A percentile compares a stretch with the other conserved stretches of the same genome.
phyloP scores from a whole-genome alignment of 2,888 invertebrate species.

The Hanleya hanleyi region DNA sequence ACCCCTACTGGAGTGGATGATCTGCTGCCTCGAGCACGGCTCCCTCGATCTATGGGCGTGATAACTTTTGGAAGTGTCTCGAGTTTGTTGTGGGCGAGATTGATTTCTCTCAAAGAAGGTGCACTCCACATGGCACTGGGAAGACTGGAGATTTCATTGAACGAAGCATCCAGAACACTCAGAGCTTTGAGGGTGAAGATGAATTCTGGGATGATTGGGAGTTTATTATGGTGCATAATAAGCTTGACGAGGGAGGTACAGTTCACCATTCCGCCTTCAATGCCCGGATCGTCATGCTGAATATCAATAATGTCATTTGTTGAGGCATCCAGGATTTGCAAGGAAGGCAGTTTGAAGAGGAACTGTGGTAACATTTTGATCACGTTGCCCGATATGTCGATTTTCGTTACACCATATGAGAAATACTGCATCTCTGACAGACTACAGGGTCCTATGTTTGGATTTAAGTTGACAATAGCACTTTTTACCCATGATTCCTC shows the following conservation, averaged over 20 bases:
- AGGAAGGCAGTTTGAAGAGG: conserved; percentile 82
- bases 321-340: conserved; percentile 92
- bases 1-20: conserved; percentile 23
- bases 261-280: conserved; percentile 37
- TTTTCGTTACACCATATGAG: conserved; percentile 91
- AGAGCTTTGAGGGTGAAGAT: conserved; percentile 88
- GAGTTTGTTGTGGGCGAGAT: conserved; percentile 90
- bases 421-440: conserved; percentile 78
- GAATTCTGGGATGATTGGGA: conserved; percentile 86
- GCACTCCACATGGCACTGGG: conserved; percentile 91
- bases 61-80: conserved; percentile 78
- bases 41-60: neutral
- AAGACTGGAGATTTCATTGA: conserved; percentile 89
- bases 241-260: conserved; percentile 89
- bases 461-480: conserved; percentile 89
- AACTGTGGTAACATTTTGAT: conserved; percentile 85
- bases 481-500: conserved; percentile 86
- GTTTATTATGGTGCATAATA: conserved; percentile 87
- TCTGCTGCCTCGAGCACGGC: neutral
- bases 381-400: conserved; percentile 94
- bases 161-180: conserved; percentile 90
- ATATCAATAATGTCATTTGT: conserved; percentile 86
- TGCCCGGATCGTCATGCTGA: conserved; percentile 74
- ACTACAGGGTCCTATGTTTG: conserved; percentile 81
- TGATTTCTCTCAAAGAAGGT: conserved; percentile 89